Evolutionary conservation across 2,797 vertebrate genomes (phyloP), one percentile per base, ranked within the genome.

Genomic region (Florisuga fusca): DNA sequence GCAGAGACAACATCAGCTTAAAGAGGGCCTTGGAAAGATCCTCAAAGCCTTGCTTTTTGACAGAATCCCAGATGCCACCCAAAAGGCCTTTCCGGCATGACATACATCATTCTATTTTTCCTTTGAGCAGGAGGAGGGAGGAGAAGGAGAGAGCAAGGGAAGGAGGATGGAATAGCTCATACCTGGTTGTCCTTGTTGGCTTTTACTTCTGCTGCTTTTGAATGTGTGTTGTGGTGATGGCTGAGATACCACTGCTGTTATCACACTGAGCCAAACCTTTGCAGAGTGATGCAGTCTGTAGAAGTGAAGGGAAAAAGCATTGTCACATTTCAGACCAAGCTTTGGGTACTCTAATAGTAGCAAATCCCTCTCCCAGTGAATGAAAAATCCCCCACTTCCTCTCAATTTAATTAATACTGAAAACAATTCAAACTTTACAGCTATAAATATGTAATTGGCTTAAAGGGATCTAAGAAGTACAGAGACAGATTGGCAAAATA

Each of bases 161-260:
- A 78, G 41, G 22, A 67, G n/a, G 68, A 33, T 6, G 34, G 5
- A 61, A 19, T 19, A 41, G 3, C 22, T 67, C 31, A 36, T 6
- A 54, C 48, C 41, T 27, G 12, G 15, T 54, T 6, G 26, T 73
- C 15, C 33, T 38, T 33, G 17, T 50, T 73, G 25, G 29, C 20
- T 84, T 21, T 22, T 72, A 9, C 54, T 67, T 67, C 53, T 79
- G 53, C 38, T 61, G 27, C 48, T 67, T 73, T 58, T 5, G 2
- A 18, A 6, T 14, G 15, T 34, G 29, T 1, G 1, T 51, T 66
- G 41, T 0, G 1, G 26, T 29, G n/a, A 29, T 15, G 22, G 29
- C 62, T 51, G 21, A 64, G 23, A 51, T 58, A 38, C 36, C 45
- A 38, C 23, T 12, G 7, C 31, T 27, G 33, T 15, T 36, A 54